These are phyloP conservation scores for Phaedon cochleariae DNA, from an alignment of 2,888 invertebrate genomes.

Conservation along the genomic window DNA sequence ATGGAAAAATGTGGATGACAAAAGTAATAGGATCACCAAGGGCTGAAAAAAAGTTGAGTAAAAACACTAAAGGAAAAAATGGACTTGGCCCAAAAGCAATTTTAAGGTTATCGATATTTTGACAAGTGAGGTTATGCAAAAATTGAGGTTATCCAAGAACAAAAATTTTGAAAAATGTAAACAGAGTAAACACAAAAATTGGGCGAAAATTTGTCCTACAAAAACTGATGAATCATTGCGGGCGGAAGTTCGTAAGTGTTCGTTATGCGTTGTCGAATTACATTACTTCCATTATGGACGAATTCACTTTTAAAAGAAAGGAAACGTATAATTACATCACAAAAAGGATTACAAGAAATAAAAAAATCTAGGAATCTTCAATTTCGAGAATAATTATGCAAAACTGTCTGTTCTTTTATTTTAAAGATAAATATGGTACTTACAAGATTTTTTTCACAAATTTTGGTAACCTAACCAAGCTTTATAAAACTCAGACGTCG, in stretches of 20 bases:
- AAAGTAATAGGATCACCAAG: neutral
- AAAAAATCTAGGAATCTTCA: conserved; percentile 13
- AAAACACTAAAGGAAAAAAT: conserved; percentile 22
- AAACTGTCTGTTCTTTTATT: conserved; percentile 1
- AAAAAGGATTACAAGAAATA: conserved; percentile 32
- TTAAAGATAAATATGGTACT: conserved; percentile 45
- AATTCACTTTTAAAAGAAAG: conserved; percentile 46
- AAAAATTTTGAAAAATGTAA: conserved; percentile 59
- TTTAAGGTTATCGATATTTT: conserved; percentile 57
- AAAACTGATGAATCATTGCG: conserved; percentile 24
- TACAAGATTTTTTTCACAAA: conserved; percentile 54
- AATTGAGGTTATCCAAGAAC: conserved; percentile 61
- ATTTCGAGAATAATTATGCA: conserved; percentile 12
- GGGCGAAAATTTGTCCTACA: neutral
- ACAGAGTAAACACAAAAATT: conserved; percentile 61
- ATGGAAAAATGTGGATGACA: neutral
- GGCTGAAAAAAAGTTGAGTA: neutral
- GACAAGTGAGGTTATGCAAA: conserved; percentile 63
- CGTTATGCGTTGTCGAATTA: conserved; percentile 43
- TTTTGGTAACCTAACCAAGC: conserved; percentile 62
- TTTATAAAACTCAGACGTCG: conserved; percentile 58
- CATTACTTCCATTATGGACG: conserved; percentile 54
- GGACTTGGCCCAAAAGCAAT: conserved; percentile 31
- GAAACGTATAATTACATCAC: conserved; percentile 58
- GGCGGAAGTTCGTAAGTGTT: conserved; percentile 17